Conservation (phyloP, 2,113 vertebrate genomes). For the Albula glossodonta region DNA sequence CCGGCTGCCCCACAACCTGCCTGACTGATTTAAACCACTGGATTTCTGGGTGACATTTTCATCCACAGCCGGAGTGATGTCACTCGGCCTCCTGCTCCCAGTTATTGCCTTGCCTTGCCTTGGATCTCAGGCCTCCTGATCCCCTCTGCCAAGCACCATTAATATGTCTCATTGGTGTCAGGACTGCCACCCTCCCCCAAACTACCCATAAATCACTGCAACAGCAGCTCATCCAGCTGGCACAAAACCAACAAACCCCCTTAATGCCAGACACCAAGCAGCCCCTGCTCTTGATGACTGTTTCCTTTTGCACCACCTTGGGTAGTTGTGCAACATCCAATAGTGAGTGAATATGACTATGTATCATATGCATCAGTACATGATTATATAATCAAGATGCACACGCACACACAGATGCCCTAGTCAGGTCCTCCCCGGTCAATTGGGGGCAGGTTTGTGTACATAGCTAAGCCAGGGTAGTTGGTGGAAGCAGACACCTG, state of each 20-base stretch:
- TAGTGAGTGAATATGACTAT: background rate
- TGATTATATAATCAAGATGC: background rate
- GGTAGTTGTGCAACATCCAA: background rate
- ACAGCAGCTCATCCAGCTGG: background rate
- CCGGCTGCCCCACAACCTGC: background rate
- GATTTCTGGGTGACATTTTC: constrained; percentile 25
- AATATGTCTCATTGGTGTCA: constrained; percentile 15
- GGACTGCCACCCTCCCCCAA: background rate
- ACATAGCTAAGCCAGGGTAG: too few species aligned
- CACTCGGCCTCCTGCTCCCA: background rate
- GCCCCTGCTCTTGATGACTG: background rate
- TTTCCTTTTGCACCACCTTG: background rate
- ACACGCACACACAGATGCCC: too few species aligned
- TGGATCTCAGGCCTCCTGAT: background rate
- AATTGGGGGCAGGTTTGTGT: too few species aligned
- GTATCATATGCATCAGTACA: background rate
- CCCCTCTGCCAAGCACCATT: constrained; percentile 7
- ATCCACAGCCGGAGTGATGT: constrained; percentile 22
- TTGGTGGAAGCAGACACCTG: too few species aligned
- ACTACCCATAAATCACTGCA: background rate
- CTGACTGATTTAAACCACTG: constrained; percentile 16
- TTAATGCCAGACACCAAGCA: background rate
- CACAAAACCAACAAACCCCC: background rate
- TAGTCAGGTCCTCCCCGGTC: too few species aligned
- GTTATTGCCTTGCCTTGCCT: background rate